Base-by-base conservation (phyloP, 37 sponge, comb jelly and placozoan genomes). In the Beroe ovata region DNA sequence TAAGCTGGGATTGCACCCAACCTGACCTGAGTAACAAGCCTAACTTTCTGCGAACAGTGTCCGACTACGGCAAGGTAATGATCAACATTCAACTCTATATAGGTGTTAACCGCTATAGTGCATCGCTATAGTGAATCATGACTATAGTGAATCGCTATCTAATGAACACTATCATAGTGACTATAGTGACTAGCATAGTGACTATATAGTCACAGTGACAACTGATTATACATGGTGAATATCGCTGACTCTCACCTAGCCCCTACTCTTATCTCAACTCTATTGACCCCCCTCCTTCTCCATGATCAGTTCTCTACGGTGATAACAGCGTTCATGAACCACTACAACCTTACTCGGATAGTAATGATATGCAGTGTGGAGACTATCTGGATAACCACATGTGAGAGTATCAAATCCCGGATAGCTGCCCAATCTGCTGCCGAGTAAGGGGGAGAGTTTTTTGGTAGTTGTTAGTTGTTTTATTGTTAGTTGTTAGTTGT, bases 291-390 rank as follows among this genome's bases (percentile, higher is more conserved):
- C n/a, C n/a, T n/a, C n/a, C 64, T 63, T 8, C 29, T 42, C 54
- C 47, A 18, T 4, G 1, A 25, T 39, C 84, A 77, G 84, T 77
- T 77, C 54, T 77, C 84, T 19, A 36, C 84, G 54, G 84, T 77
- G 84, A 77, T 77, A 77, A 77, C 84, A 40, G 84, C 84, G 84
- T 77, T 77, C 21, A 77, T 77, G 84, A 77, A 77, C 84, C 42
- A 77, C 84, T 77, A 77, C 84, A 77, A 77, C 84, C 54, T 77
- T 42, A 77, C 84, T 22, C 41, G 84, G 22, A 77, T 77, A 8
- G 84, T 77, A 54, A 77, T 77, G 84, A 77, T 77, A 22, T 77
- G 84, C 54, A 77, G 84, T 42, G 84, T 77, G 84, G 84, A 77
- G 47, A 77, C 84, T 42, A 77, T 77, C 42, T 77, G 84, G 84